phyloP scores from a whole-genome alignment of 1,140 invertebrate species.

The Drosophila tristis region DNA sequence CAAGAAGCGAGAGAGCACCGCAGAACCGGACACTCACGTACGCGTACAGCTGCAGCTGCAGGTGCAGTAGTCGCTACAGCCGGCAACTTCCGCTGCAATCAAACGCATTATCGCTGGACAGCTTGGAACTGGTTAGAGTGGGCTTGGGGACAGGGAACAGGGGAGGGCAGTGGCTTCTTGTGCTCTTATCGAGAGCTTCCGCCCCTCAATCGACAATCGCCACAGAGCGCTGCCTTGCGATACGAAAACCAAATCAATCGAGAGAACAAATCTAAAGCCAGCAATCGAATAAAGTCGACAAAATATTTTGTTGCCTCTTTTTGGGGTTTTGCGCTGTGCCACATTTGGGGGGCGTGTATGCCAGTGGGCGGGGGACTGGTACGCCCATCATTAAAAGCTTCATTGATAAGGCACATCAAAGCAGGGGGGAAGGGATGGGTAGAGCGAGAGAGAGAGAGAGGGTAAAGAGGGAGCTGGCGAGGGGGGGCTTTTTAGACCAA shows the following conservation, averaged over 20 bases:
- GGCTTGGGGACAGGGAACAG: too few relatives aligned
- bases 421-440: neutral
- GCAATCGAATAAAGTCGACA: slow-evolving; percentile 75
- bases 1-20: neutral
- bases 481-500: slow-evolving; percentile 24
- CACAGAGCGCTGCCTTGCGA: slow-evolving; percentile 16
- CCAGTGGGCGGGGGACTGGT: neutral
- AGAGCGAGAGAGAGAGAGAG: neutral
- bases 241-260: neutral
- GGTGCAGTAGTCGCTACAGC: slow-evolving; percentile 13
- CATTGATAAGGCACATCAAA: slow-evolving; percentile 18
- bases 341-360: slow-evolving; percentile 41
- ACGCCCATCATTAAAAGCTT: slow-evolving; percentile 47
- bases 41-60: neutral
- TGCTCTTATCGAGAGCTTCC: slow-evolving; percentile 44
- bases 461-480: neutral
- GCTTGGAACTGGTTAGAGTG: slow-evolving; percentile 16
- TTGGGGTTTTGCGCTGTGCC: slow-evolving; percentile 14
- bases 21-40: slow-evolving; percentile 52
- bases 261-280: slow-evolving; percentile 35
- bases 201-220: slow-evolving; percentile 27
- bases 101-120: slow-evolving; percentile 47
- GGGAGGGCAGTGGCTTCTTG: slow-evolving; percentile 6
- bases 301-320: slow-evolving; percentile 69
- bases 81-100: slow-evolving; percentile 50